A percentile compares a stretch with the other conserved stretches of the same genome.
These are phyloP conservation scores for Actenoides hombroni DNA, from an alignment of 2,113 vertebrate genomes.

Conservation along the genomic window DNA sequence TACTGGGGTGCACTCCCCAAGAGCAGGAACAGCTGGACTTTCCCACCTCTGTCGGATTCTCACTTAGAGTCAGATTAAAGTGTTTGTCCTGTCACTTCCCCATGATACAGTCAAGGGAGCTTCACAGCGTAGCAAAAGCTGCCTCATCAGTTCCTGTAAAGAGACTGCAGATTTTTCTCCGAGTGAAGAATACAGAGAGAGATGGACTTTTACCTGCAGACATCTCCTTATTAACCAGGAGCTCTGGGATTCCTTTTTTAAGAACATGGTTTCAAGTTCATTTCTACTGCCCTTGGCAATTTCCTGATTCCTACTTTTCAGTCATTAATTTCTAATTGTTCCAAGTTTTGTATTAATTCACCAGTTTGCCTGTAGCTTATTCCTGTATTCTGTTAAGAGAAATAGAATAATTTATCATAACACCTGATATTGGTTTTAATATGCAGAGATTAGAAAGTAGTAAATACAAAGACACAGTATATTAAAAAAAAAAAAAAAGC, in stretches of 20 bases:
- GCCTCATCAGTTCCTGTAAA: background rate
- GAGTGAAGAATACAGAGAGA: background rate
- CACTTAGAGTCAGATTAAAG: no score
- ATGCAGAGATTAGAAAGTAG: background rate
- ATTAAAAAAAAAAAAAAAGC: background rate
- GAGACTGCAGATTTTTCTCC: no score
- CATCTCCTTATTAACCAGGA: background rate
- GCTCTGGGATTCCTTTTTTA: background rate
- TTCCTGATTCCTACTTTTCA: background rate
- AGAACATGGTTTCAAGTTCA: background rate
- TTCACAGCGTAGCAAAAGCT: background rate
- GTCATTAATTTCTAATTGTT: background rate
- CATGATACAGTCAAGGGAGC: fast-evolving
- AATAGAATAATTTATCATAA: background rate
- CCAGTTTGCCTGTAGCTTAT: background rate
- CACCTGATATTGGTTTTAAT: background rate
- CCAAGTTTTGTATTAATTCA: background rate
- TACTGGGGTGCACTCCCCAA: fast-evolving
- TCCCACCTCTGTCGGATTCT: background rate
- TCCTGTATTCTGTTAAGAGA: background rate
- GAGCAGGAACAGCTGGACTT: no score
- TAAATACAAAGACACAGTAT: background rate
- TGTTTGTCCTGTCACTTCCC: background rate
- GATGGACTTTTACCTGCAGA: background rate
- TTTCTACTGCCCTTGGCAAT: background rate